phyloP scores from a whole-genome alignment of 2,797 vertebrate species.

The Aldrovandia affinis region DNA sequence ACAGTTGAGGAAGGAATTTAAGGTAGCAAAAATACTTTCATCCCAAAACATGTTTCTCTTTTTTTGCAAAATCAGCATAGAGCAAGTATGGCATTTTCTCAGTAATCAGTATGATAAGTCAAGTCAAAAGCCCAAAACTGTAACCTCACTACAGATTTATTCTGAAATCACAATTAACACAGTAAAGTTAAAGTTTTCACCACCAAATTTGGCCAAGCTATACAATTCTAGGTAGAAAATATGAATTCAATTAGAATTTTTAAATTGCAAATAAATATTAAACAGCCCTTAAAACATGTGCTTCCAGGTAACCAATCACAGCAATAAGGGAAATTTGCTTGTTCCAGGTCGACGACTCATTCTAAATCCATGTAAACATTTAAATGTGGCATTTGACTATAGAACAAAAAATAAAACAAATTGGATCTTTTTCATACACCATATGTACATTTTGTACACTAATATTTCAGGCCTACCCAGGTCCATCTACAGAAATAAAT shows the following conservation, averaged over 20 bases:
- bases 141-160: too few relatives aligned
- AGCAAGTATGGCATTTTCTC: not conserved
- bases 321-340: too few relatives aligned
- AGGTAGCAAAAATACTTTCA: not conserved
- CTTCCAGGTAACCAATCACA: too few relatives aligned
- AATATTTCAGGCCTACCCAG: too few relatives aligned
- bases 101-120: too few relatives aligned
- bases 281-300: too few relatives aligned
- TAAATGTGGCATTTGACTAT: not conserved
- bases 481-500: too few relatives aligned
- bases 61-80: not conserved
- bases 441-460: too few relatives aligned
- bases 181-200: too few relatives aligned
- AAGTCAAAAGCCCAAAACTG: too few relatives aligned
- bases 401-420: not conserved
- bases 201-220: not conserved
- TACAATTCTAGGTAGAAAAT: not conserved
- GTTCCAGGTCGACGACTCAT: not conserved
- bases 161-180: too few relatives aligned
- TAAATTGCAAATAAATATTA: too few relatives aligned
- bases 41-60: not conserved
- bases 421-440: not conserved
- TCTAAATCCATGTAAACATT: not conserved
- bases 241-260: not conserved
- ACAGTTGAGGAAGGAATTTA: not conserved